Base-by-base conservation (phyloP, 2,888 invertebrate genomes). In the Nemoura dubitans region DNA sequence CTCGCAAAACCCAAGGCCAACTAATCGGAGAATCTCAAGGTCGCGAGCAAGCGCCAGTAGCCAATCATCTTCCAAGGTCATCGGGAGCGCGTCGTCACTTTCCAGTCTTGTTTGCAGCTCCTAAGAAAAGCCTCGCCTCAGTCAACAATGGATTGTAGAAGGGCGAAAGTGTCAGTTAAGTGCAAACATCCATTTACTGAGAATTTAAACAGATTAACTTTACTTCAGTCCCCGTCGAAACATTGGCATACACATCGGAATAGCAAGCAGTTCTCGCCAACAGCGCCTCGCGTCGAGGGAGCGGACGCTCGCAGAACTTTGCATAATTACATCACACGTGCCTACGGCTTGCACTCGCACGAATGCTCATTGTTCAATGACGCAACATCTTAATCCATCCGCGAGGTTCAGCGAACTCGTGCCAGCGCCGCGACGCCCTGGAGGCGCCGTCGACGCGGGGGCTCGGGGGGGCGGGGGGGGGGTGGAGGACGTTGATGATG, bases 401-500 rank as follows among this genome's bases (percentile, higher is more conserved):
- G 59, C 59, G 3, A 36, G 59, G 59, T 59, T 59, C 59, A 59
- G 59, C 59, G 59, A 59, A 59, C 59, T 21, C 10, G 5, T 36
- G 5, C 36, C 36, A 3, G 36, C 76, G 29, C 25, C 81, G 83
- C 59, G 85, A 42, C 78, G 28, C 78, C 78, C 78, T 26, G 2
- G 26, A 28, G 27, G 78, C 78, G 78, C 28, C 30, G 81, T 21
- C 59, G 36, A 59, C 10, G 59, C 2, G 14, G 59, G 10, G 59
- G 81, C 30, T 29, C 1, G 30, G 7, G 81, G 84, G 27, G 83
- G 83, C 16, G 16, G 78, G 86, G 86, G 29, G 76, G 86, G 85
- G n/a, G n/a, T n/a, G 84, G 84, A 30, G 21, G 81, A 81, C n/a
- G 83, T 76, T 59, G 85, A 59, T 85, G 86, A 86, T 87, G 86